Percentiles rank a stretch among this genome's conserved stretches.
Conservation (phyloP, 2,113 vertebrate genomes). For the Epinephelus cyanopodus region DNA sequence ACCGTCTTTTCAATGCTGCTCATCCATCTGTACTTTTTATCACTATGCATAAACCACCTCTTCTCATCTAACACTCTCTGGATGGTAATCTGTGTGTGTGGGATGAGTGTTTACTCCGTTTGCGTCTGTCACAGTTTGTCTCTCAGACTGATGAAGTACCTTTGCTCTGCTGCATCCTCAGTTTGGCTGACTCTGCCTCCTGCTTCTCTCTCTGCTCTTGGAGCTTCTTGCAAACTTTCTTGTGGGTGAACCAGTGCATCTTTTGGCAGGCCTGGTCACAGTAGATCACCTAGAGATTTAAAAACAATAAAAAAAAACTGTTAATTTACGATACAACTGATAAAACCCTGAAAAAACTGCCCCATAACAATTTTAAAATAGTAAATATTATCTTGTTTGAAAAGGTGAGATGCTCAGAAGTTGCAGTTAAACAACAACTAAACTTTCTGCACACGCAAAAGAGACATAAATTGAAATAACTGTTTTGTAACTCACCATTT, state of each 20-base stretch:
- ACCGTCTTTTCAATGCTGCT: not conserved
- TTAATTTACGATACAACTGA: not conserved
- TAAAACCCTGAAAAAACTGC: not conserved
- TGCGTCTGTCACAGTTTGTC: fast-evolving
- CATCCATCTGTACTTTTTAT: not conserved
- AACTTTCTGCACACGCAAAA: not conserved
- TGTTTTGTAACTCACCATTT: slow-evolving; percentile 87
- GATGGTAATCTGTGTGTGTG: not conserved
- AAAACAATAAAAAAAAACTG: not conserved
- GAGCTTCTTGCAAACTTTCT: slow-evolving; percentile 93
- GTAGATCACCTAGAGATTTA: slow-evolving; percentile 90
- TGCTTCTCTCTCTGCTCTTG: slow-evolving; percentile 91
- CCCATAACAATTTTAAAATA: not conserved
- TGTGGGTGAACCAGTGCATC: slow-evolving; percentile 97
- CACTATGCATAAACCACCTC: not conserved
- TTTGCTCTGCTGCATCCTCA: slow-evolving; percentile 83
- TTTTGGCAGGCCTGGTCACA: slow-evolving; percentile 95
- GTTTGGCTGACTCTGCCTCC: slow-evolving; percentile 87
- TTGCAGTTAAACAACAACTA: not conserved
- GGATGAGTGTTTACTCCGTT: not conserved
- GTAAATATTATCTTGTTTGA: not conserved
- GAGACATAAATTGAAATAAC: too few species aligned
- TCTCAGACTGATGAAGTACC: slow-evolving; percentile 69
- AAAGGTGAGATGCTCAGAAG: not conserved
- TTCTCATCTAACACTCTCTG: not conserved